Evolutionary conservation across 1,140 invertebrate species (phyloP).

Genomic region (Drosophila saltans): DNA sequence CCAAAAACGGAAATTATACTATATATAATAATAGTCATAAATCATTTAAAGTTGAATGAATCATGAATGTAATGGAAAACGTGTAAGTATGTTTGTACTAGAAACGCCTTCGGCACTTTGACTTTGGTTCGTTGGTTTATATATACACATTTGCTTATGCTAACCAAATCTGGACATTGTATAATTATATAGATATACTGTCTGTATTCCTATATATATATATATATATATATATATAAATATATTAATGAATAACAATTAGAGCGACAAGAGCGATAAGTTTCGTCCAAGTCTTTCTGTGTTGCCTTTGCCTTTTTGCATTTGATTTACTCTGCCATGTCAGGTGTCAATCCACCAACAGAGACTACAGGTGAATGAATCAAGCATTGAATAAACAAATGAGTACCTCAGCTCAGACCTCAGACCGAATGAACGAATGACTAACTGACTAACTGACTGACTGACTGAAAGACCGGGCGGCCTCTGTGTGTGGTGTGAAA

Average conservation of each 20-base stretch:
- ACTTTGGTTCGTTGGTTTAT: slow-evolving; percentile 17
- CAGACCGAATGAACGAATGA: slow-evolving; percentile 8
- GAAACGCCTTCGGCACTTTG: slow-evolving; percentile 61
- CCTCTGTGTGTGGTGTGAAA: slow-evolving; percentile 40
- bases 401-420: slow-evolving; percentile 35
- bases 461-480: slow-evolving; percentile 16
- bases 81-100: slow-evolving; percentile 25
- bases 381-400: slow-evolving; percentile 68
- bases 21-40: slow-evolving; percentile 76
- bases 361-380: slow-evolving; percentile 61
- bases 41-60: slow-evolving; percentile 58
- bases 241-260: slow-evolving; percentile 46
- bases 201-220: slow-evolving; percentile 44
- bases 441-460: background rate
- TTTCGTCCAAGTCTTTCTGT: slow-evolving; percentile 15
- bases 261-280: slow-evolving; percentile 9
- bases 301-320: slow-evolving; percentile 28
- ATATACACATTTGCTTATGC: slow-evolving; percentile 48
- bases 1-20: slow-evolving; percentile 66
- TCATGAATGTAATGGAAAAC: slow-evolving; percentile 40
- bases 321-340: slow-evolving; percentile 41
- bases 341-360: slow-evolving; percentile 69
- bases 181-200: slow-evolving; percentile 70
- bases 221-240: slow-evolving; percentile 35
- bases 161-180: slow-evolving; percentile 65